Base-by-base conservation (phyloP, 2,888 invertebrate species). In the Brenthis daphne region DNA sequence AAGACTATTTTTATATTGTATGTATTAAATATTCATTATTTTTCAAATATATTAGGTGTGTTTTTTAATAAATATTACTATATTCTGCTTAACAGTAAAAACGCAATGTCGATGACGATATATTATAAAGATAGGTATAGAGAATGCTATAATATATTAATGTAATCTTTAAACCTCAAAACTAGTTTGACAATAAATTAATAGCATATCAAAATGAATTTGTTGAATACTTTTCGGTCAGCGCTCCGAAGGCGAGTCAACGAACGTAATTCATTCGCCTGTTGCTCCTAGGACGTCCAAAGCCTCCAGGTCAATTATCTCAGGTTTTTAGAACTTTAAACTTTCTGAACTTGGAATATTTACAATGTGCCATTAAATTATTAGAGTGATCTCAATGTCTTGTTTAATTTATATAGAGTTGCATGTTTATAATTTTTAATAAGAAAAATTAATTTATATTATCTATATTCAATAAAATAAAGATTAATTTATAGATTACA, bases 201-300 rank as follows among this genome's bases (percentile, higher is more conserved):
- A 65, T 65, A 43, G 63, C 55, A 57, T 16, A 33, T 43, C 20
- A 55, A 57, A 60, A 60, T 50, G n/a, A 58, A 64, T 8, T 63
- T 64, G 60, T 60, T 51, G 57, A 60, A 53, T 54, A 57, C 50
- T 53, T 57, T 70, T 68, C 70, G 73, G 75, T 75, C 75, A 76
- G 70, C 72, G 74, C 73, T 69, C 74, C 73, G 71, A 65, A 67
- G 65, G 60, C 67, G 73, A 73, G 77, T 77, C 76, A 78, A 76
- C 67, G 75, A 67, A 73, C 76, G 74, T 69, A 65, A 69, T 68
- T 71, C 64, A 70, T 64, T 63, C 66, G 71, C 73, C 73, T 73
- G 73, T 72, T 73, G 73, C 72, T 69, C 68, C 71, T 72, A 70
- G 68, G 68, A 72, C 68, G 72, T 68, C 68, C 67, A 65, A 67